Evolutionary conservation across 2,797 vertebrate genomes (phyloP), one percentile per base, ranked within the genome.

Genomic region (Lycodopsis pacificus): DNA sequence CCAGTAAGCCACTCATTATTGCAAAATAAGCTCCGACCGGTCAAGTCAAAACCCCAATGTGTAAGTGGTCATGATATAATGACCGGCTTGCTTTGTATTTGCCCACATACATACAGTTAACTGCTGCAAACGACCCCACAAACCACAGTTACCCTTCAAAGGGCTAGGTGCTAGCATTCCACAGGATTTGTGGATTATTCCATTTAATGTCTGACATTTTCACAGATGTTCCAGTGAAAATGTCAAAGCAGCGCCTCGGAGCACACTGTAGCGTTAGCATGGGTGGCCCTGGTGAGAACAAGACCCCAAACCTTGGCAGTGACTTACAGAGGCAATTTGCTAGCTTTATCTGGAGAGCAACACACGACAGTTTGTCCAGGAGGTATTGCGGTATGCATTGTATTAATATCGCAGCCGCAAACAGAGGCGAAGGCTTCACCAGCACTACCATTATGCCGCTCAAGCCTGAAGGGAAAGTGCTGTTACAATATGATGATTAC

Each of bases 401-500:
- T 69, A 14, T 74, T 79, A 76, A 79, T 83, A 76, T 63, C 15
- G 9, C 34, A 42, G 81, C 78, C 64, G 46, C 81, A 78, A 73
- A 71, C 51, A 56, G 71, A 46, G 65, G 36, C 17, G 38, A 48
- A 79, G 36, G 58, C 76, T 48, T 73, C 62, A 73, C n/a, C 32
- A 14, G 58, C 49, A 36, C 62, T 56, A 15, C 49, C 77, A 58
- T 73, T 78, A 25, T 71, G 84, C 56, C 38, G 27, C 76, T 51
- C 11, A 4, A 25, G 73, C 46, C 54, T 48, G 67, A 70, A 49
- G 49, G 69, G 53, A 73, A 73, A 76, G 56, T 38, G 76, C 75
- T 5, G 62, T 70, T 81, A 77, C 75, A 75, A 70, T 73, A 56
- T 63, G 71, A 79, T 89, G 88, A 91, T 81, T 88, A 90, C 91